phyloP scores from a whole-genome alignment of 1,140 invertebrate genomes.

The Psix sp. region DNA sequence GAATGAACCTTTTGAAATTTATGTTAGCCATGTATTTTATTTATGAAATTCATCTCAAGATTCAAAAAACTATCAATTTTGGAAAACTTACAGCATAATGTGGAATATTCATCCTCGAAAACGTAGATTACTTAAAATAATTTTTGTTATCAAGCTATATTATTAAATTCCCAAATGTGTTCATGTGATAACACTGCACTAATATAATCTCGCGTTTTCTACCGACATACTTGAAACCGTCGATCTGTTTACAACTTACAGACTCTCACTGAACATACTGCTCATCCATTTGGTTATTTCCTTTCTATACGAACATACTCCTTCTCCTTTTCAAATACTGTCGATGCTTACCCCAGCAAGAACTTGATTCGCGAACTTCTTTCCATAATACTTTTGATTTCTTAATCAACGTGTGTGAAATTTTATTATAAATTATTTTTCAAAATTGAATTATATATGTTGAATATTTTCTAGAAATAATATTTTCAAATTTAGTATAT shows the following conservation, averaged over 20 bases:
- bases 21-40: too few relatives aligned
- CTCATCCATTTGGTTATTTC: constrained; percentile 67
- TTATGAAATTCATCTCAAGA: too few relatives aligned
- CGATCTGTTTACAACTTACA: constrained; percentile 70
- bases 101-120: constrained; percentile 58
- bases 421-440: too few relatives aligned
- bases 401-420: too few relatives aligned
- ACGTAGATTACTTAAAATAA: constrained; percentile 19
- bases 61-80: too few relatives aligned
- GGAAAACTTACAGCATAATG: constrained; percentile 50
- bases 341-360: constrained; percentile 37
- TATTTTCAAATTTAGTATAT: too few relatives aligned
- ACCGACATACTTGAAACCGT: constrained; percentile 73
- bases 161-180: constrained; percentile 41
- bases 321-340: constrained; percentile 64
- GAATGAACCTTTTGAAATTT: too few relatives aligned
- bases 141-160: constrained; percentile 28
- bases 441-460: too few relatives aligned
- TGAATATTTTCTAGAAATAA: too few relatives aligned
- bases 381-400: constrained; percentile 8
- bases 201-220: constrained; percentile 60
- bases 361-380: constrained; percentile 29
- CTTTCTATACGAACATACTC: constrained; percentile 71
- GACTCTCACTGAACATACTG: constrained; percentile 77
- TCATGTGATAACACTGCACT: constrained; percentile 62